Base-by-base conservation (phyloP, 2,113 vertebrate species). In the Oriolus oriolus region DNA sequence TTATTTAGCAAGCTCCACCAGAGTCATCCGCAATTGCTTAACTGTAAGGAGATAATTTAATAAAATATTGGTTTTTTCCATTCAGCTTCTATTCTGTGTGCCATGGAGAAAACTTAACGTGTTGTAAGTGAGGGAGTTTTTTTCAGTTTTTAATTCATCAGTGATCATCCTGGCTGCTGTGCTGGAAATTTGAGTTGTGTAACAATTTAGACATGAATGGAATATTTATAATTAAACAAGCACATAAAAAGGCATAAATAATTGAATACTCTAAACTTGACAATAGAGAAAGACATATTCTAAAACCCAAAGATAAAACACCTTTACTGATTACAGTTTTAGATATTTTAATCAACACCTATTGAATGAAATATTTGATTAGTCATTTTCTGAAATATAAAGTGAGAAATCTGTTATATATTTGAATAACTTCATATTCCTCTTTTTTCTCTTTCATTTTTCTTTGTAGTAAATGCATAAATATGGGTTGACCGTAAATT, bases 351-450 rank as follows among this genome's bases (percentile, higher is more conserved):
- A 35, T 53, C 69, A 74, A 56, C 35, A 57, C 18, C n/a, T 85
- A 7, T 21, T 20, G 7, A 50, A 39, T 44, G 16, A 65, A 91
- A 75, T 69, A 27, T 84, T 79, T 90, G 35, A 93, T 61, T 92
- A 89, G 59, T 52, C 3, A 63, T 61, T 64, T 87, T 64, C 45
- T 89, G 61, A 95, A 96, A 85, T 81, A 81, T 84, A 81, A 70
- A 54, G 39, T 70, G 26, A 12, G 5, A 90, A 91, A 74, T 44
- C 37, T 71, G 6, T 70, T 73, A 39, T 26, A 23, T 31, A 45
- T 66, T 70, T 89, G 20, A 70, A 54, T 23, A 49, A 23, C 3
- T 49, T 49, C 6, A 37, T 61, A 35, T 28, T 63, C 13, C 2
- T 45, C 2, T 35, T 35, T 35, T 31, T 64, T 33, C 1, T 23